Conservation (phyloP, 2,797 vertebrate species). For the Phylloscopus collybita region DNA sequence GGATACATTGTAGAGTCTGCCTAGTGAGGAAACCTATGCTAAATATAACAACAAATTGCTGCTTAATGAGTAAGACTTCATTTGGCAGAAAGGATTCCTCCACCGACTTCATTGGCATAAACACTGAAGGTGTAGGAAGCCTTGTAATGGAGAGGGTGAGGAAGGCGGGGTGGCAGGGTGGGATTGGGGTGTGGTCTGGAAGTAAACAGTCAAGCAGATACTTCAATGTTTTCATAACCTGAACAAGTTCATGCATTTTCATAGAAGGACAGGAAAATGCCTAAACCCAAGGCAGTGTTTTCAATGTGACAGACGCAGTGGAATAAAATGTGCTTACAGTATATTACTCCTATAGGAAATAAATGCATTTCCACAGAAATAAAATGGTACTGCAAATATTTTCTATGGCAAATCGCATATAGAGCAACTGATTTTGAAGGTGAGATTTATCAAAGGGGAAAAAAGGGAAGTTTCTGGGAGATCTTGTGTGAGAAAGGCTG, state of each 20-base stretch:
- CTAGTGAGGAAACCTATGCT: not conserved
- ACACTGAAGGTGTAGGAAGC: not conserved
- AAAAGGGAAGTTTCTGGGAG: not conserved
- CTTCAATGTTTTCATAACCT: not conserved
- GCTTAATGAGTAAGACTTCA: conserved; percentile 9
- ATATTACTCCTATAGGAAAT: not conserved
- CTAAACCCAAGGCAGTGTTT: not conserved
- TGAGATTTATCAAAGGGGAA: not conserved
- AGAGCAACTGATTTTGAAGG: not conserved
- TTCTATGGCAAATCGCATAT: not conserved
- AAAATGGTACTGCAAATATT: not conserved
- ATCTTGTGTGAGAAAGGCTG: not conserved
- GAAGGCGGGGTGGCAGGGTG: fast-evolving
- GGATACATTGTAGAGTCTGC: not conserved
- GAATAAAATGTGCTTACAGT: not conserved
- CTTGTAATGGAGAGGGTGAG: not conserved
- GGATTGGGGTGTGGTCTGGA: not conserved
- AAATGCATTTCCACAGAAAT: not conserved
- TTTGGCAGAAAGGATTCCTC: not conserved
- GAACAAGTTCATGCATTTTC: not conserved
- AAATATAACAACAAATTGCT: conserved; percentile 3
- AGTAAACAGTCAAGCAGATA: not conserved
- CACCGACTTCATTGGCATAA: not conserved
- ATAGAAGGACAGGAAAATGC: not conserved
- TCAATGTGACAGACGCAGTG: not conserved